phyloP scores from a whole-genome alignment of 2,113 vertebrate genomes.

The Parus major region DNA sequence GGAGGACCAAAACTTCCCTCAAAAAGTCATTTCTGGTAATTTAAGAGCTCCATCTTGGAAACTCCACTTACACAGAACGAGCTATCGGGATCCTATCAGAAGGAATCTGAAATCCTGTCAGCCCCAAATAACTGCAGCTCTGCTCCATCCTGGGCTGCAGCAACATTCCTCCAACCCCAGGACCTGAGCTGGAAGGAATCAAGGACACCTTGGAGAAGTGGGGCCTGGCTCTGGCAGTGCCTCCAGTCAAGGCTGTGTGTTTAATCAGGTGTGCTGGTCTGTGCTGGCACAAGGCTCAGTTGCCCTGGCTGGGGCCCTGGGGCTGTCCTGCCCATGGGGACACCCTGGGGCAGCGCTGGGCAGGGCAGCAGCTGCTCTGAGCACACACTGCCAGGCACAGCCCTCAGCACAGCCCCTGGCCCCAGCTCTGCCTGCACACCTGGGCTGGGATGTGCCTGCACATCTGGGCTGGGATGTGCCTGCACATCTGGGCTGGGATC shows the following conservation, averaged over 20 bases:
- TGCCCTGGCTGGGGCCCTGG: neutral
- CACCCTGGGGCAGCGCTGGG: rapidly evolving
- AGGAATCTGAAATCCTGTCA: neutral
- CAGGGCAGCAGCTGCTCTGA: neutral
- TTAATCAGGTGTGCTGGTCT: rapidly evolving
- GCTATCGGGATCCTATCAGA: neutral
- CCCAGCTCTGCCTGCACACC: neutral
- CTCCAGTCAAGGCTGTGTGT: neutral
- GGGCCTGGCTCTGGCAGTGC: neutral
- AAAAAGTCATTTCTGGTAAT: neutral
- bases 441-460: neutral
- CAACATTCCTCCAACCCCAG: neutral
- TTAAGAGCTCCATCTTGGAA: neutral
- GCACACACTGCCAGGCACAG: neutral
- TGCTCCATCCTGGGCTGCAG: neutral
- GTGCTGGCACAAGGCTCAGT: neutral
- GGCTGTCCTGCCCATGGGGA: neutral
- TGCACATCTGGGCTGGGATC: neutral
- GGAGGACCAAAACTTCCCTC: neutral
- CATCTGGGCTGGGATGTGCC: neutral
- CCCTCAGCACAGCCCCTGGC: neutral
- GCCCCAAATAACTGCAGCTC: neutral
- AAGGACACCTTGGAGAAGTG: neutral
- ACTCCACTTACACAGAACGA: rapidly evolving
- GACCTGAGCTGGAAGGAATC: neutral